These are phyloP conservation scores for Pseudomyrmex dendroicus DNA, from an alignment of 1,140 invertebrate genomes.

Conservation along the genomic window DNA sequence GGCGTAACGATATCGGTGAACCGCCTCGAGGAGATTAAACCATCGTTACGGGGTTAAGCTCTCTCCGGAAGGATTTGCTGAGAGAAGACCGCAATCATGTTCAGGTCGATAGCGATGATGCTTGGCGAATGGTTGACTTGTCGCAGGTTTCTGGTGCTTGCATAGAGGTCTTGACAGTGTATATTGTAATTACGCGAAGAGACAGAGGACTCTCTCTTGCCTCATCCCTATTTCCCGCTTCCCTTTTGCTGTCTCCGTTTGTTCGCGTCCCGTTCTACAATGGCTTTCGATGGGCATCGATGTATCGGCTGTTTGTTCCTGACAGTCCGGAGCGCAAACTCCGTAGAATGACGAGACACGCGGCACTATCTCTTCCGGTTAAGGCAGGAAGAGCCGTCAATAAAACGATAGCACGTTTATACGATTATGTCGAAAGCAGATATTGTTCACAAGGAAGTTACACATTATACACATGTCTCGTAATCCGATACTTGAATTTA, in stretches of 20 bases:
- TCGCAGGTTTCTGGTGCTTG: slow-evolving; percentile 62
- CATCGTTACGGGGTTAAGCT: slow-evolving; percentile 70
- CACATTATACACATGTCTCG: background rate
- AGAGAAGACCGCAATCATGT: slow-evolving; percentile 29
- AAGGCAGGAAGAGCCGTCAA: background rate
- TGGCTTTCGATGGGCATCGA: slow-evolving; percentile 43
- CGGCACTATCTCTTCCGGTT: slow-evolving; percentile 24
- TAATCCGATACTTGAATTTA: background rate
- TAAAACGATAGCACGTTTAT: slow-evolving; percentile 6
- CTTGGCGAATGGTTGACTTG: slow-evolving; percentile 64
- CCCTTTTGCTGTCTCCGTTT: background rate
- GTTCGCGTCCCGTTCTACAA: slow-evolving; percentile 11
- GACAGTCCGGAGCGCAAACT: slow-evolving; percentile 43
- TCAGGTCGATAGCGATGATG: slow-evolving; percentile 49
- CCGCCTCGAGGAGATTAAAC: slow-evolving; percentile 77
- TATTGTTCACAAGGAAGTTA: background rate
- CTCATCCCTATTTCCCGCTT: slow-evolving; percentile 34
- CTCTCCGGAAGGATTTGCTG: slow-evolving; percentile 26
- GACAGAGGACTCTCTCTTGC: slow-evolving; percentile 55
- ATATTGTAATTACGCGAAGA: slow-evolving; percentile 76
- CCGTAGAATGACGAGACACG: slow-evolving; percentile 39
- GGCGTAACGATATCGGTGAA: slow-evolving; percentile 43
- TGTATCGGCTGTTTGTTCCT: slow-evolving; percentile 42
- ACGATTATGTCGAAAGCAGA: background rate
- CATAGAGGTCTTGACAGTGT: slow-evolving; percentile 68